Conservation (phyloP, 2,797 vertebrate species). For the Phaenicophaeus curvirostris region DNA sequence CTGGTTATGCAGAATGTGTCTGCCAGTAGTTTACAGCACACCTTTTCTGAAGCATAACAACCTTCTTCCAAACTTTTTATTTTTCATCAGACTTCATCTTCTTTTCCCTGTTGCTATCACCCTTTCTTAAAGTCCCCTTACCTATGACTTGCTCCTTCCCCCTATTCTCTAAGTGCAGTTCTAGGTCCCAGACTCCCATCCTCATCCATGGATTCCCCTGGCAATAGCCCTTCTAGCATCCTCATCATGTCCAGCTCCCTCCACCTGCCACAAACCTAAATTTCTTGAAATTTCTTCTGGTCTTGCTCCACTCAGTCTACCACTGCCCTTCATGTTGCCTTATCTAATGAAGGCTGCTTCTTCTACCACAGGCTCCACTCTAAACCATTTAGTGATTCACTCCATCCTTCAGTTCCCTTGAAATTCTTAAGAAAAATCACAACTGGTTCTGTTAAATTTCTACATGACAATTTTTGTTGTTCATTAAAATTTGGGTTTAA, state of each 20-base stretch:
- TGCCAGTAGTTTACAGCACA: background rate
- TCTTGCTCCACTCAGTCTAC: background rate
- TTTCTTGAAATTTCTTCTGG: background rate
- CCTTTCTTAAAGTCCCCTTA: conserved; percentile 19
- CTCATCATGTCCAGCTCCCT: background rate
- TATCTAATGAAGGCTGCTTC: background rate
- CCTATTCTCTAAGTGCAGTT: background rate
- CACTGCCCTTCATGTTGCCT: background rate
- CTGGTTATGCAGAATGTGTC: background rate
- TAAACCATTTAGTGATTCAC: background rate
- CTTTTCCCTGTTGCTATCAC: background rate
- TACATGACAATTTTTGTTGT: background rate
- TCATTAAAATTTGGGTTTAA: background rate
- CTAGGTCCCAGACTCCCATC: background rate
- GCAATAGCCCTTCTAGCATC: conserved; percentile 30
- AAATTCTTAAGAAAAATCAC: background rate
- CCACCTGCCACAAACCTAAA: background rate
- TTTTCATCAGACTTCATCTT: background rate
- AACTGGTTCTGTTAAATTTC: background rate
- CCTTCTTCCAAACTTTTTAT: background rate
- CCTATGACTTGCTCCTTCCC: conserved; percentile 22
- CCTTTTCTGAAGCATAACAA: background rate
- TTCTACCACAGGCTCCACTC: background rate
- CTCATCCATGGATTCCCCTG: conserved; percentile 28
- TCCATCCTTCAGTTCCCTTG: background rate